Evolutionary conservation across 2,888 invertebrate genomes (phyloP).

Genomic region (Sturmia bella): DNA sequence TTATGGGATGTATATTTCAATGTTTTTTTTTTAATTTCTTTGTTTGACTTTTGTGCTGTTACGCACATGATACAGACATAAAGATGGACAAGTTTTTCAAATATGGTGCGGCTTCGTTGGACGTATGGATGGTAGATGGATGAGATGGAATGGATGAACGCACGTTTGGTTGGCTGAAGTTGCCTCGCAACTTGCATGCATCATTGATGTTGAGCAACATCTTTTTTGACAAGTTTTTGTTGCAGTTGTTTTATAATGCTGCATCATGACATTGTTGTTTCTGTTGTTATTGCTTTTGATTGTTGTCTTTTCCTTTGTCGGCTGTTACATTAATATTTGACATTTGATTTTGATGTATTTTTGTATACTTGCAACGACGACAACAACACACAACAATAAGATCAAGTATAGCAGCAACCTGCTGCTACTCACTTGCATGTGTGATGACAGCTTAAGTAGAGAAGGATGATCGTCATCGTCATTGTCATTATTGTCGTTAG

Average conservation of each 20-base stretch:
- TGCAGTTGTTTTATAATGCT: conserved; percentile 52
- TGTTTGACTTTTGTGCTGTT: conserved; percentile 25
- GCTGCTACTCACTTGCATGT: conserved; percentile 57
- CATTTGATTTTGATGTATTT: conserved; percentile 69
- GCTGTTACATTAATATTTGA: conserved; percentile 70
- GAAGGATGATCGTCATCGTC: conserved; percentile 33
- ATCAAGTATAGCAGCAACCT: conserved; percentile 53
- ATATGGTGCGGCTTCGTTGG: conserved; percentile 48
- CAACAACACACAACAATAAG: conserved; percentile 45
- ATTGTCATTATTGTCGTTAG: conserved; percentile 52
- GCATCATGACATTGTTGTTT: conserved; percentile 65
- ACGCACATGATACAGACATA: conserved; percentile 63
- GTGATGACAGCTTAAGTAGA: conserved; percentile 58
- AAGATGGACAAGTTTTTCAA: conserved; percentile 66
- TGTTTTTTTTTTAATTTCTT: background rate
- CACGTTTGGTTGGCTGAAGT: conserved; percentile 20
- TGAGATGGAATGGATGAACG: background rate
- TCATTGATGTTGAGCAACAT: conserved; percentile 35
- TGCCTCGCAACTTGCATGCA: conserved; percentile 36
- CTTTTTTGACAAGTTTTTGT: conserved; percentile 23
- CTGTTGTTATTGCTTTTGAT: conserved; percentile 44
- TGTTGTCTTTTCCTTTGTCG: conserved; percentile 67
- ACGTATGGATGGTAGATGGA: conserved; percentile 20
- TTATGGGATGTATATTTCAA: conserved; percentile 36
- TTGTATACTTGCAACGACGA: conserved; percentile 46